Evolutionary conservation across 2,797 vertebrate species (phyloP).

Genomic region (Heliangelus exortis): DNA sequence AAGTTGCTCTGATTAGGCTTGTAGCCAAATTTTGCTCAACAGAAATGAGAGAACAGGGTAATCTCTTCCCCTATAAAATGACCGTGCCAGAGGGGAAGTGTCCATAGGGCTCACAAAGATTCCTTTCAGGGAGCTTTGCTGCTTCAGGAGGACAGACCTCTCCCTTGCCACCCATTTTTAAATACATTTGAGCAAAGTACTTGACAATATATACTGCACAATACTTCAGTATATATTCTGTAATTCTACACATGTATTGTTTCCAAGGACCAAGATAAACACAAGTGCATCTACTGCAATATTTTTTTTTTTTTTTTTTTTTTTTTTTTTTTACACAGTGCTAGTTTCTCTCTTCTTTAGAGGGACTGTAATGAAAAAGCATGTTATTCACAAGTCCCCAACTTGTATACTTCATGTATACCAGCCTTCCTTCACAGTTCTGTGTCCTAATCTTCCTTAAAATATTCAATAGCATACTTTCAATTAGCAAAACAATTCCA

Average conservation of each 20-base stretch:
- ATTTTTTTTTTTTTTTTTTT: background rate
- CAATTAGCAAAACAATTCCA: slow-evolving; percentile 43
- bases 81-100: background rate
- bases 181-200: background rate
- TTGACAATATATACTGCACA: background rate
- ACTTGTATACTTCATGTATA: background rate
- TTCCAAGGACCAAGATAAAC: background rate
- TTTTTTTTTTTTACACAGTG: background rate
- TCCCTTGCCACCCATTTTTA: background rate
- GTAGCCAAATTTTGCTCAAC: background rate
- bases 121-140: background rate
- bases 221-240: background rate
- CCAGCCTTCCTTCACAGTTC: background rate
- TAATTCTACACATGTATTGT: background rate
- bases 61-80: background rate
- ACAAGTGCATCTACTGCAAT: background rate
- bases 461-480: slow-evolving; percentile 14
- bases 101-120: background rate
- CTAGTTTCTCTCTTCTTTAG: background rate
- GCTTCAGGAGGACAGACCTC: background rate
- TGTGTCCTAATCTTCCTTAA: background rate
- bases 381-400: background rate
- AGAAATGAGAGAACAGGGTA: background rate
- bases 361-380: background rate
- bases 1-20: background rate